A percentile compares a stretch with the other conserved stretches of the same genome.
Evolutionary conservation across 2,797 vertebrate species (phyloP).

Genomic region (Morelia viridis): DNA sequence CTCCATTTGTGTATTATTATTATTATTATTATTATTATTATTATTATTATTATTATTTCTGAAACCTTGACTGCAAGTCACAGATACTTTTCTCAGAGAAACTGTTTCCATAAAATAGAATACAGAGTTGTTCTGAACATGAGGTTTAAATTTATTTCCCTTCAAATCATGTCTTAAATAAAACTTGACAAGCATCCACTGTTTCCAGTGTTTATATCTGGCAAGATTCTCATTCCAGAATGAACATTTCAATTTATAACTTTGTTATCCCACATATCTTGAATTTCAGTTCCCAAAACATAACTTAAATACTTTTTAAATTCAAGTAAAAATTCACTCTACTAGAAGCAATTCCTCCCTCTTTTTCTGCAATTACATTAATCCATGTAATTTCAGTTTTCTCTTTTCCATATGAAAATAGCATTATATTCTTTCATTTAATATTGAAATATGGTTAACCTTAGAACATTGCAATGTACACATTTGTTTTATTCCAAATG

Average conservation of each 20-base stretch:
- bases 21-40: conserved; percentile 1
- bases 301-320: neutral
- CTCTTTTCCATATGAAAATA: conserved; percentile 1
- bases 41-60: conserved; percentile 40
- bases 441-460: neutral
- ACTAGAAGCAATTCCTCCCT: neutral
- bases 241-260: conserved; percentile 23
- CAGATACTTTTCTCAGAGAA: conserved; percentile 42
- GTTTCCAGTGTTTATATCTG: conserved; percentile 34
- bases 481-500: neutral
- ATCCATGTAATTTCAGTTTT: neutral
- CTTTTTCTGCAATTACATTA: neutral
- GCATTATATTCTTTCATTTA: neutral
- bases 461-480: neutral
- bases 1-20: neutral
- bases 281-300: conserved; percentile 22
- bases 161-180: conserved; percentile 54
- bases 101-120: conserved; percentile 34
- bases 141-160: conserved; percentile 53
- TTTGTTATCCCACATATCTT: conserved; percentile 38
- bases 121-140: conserved; percentile 50
- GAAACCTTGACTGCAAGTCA: conserved; percentile 39
- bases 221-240: conserved; percentile 27
- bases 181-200: conserved; percentile 22
- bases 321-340: neutral